phyloP scores from a whole-genome alignment of 2,113 vertebrate genomes.

The Salminus brasiliensis region DNA sequence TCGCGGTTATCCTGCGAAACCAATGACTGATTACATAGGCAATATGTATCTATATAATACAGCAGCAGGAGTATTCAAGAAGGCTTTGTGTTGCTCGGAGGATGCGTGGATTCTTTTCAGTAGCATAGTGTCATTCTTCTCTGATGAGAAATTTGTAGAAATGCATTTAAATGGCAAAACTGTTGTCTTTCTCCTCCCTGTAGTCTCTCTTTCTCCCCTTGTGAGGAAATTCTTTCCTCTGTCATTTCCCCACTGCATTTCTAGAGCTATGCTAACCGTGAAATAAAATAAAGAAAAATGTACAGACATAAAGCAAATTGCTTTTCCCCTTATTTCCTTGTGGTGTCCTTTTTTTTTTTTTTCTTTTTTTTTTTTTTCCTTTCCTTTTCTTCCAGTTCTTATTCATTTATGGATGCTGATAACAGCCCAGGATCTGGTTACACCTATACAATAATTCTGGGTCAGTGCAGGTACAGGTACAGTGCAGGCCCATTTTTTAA shows the following conservation, averaged over 20 bases:
- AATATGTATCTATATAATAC: conserved; percentile 51
- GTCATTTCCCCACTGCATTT: conserved; percentile 90
- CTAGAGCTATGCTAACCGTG: conserved; percentile 94
- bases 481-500: too few species aligned
- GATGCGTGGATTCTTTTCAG: conserved; percentile 62
- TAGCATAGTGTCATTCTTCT: conserved; percentile 74
- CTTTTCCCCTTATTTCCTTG: not conserved
- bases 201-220: conserved; percentile 71
- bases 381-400: too few species aligned
- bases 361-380: not conserved
- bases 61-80: conserved; percentile 40
- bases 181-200: conserved; percentile 64
- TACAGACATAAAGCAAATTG: conserved; percentile 80
- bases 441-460: too few species aligned
- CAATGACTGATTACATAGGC: conserved; percentile 37
- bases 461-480: too few species aligned
- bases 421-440: too few species aligned
- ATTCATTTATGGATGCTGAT: not conserved
- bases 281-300: conserved; percentile 92
- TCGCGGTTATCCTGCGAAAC: conserved; percentile 17
- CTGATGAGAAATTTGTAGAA: conserved; percentile 84
- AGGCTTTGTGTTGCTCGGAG: conserved; percentile 35
- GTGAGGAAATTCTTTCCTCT: conserved; percentile 85
- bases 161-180: conserved; percentile 78
- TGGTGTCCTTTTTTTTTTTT: not conserved